Percentiles rank a stretch among this genome's conserved stretches.
Conservation (phyloP, 2,113 vertebrate genomes). For the Micronycteris hirsuta region DNA sequence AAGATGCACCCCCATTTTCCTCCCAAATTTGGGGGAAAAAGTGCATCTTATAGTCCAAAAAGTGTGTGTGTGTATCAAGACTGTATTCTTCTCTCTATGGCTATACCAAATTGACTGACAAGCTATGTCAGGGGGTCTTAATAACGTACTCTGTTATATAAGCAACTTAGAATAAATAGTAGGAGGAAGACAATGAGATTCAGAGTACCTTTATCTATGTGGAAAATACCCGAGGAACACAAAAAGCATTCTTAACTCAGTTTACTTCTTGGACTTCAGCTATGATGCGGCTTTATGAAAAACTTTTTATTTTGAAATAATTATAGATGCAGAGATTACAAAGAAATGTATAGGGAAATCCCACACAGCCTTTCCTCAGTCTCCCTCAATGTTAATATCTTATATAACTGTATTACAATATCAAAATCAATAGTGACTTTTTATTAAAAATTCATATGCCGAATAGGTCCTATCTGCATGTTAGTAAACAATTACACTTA, state of each 20-base stretch:
- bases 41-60: too few relatives aligned
- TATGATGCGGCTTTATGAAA: neutral
- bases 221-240: neutral
- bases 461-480: neutral
- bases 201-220: neutral
- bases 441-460: neutral
- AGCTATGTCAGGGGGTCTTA: neutral
- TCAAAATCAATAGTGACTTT: constrained; percentile 23
- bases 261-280: neutral
- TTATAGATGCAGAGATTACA: neutral
- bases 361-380: neutral
- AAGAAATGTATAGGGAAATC: constrained; percentile 5
- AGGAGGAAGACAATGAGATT: constrained; percentile 20
- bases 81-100: neutral
- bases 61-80: neutral
- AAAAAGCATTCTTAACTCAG: constrained; percentile 3
- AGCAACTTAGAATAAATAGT: neutral
- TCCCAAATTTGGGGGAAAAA: too few relatives aligned
- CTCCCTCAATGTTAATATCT: neutral
- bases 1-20: too few relatives aligned
- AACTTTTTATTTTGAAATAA: constrained; percentile 22
- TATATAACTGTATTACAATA: neutral
- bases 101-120: neutral
- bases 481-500: constrained; percentile 32
- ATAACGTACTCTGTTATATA: neutral